These are phyloP conservation scores for Botia kubotai DNA, from an alignment of 2,797 vertebrate species.

Conservation along the genomic window DNA sequence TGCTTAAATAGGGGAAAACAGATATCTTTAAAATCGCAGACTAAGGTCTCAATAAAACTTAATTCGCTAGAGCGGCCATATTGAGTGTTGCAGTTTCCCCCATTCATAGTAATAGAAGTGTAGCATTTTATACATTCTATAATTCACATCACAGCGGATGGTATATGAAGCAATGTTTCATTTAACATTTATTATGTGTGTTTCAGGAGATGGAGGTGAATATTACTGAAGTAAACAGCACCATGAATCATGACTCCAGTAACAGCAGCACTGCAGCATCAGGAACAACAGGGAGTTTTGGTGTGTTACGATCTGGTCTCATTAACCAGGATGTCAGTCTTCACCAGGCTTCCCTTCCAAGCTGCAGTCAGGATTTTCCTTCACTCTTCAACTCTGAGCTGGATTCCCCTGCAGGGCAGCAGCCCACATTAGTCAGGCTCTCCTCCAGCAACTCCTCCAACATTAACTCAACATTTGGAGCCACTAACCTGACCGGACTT, in stretches of 20 bases:
- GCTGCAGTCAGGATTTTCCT: constrained; percentile 92
- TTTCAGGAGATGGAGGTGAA: constrained; percentile 94
- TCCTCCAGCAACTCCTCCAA: constrained; percentile 92
- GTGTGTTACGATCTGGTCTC: constrained; percentile 81
- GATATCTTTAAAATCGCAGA: no score
- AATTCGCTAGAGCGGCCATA: no score
- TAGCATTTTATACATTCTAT: no score
- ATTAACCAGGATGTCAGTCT: constrained; percentile 97
- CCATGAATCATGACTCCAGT: constrained; percentile 79
- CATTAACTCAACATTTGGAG: constrained; percentile 89
- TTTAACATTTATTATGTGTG: constrained; percentile 46
- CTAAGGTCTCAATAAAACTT: no score
- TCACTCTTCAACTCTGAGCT: constrained; percentile 86
- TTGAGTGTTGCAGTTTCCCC: no score
- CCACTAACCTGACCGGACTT: constrained; percentile 90
- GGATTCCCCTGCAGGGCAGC: constrained; percentile 69
- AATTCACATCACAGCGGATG: no score
- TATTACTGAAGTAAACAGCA: constrained; percentile 72
- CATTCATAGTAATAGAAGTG: no score
- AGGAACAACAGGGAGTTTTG: constrained; percentile 75
- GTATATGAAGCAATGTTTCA: not conserved
- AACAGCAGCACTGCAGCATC: constrained; percentile 73
- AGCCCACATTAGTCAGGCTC: constrained; percentile 81
- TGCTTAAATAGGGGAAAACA: no score
- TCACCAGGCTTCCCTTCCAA: constrained; percentile 91